Evolutionary conservation across 2,888 invertebrate species (phyloP).

Genomic region (Callinectes sapidus): DNA sequence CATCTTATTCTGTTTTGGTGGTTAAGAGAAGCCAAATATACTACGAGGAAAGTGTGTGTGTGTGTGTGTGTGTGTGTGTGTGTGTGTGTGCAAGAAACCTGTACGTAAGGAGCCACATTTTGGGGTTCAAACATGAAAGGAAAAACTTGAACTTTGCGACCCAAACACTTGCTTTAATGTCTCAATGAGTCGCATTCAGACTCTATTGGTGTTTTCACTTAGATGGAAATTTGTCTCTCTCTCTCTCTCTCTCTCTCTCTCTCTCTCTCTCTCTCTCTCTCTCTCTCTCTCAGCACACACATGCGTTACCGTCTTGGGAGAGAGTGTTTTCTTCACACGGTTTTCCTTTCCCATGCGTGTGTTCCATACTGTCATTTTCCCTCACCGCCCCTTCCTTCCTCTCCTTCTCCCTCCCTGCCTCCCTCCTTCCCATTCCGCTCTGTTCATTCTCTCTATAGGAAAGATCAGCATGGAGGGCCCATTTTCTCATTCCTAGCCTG

Average conservation of each 20-base stretch:
- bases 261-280: conserved; percentile 30
- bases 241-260: conserved; percentile 37
- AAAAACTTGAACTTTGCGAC: background rate
- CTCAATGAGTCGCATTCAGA: background rate
- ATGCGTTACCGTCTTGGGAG: background rate
- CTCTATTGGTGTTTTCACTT: background rate
- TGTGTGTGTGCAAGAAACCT: background rate
- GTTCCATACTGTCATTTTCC: conserved; percentile 13
- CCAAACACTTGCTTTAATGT: background rate
- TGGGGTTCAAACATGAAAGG: background rate
- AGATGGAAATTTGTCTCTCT: background rate
- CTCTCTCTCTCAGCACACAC: background rate
- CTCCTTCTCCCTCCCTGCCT: background rate
- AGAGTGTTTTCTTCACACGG: conserved; percentile 34
- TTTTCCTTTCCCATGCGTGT: conserved; percentile 30
- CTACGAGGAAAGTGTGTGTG: background rate
- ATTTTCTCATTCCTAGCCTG: background rate
- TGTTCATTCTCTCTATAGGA: background rate
- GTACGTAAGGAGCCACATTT: background rate
- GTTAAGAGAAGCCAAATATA: too few species aligned
- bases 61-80: background rate
- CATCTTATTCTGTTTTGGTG: too few species aligned
- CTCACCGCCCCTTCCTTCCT: conserved; percentile 22
- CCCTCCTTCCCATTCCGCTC: background rate
- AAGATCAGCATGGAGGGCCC: background rate